Conservation (phyloP, 2,797 vertebrate genomes). For the Ctenosaura bakeri region DNA sequence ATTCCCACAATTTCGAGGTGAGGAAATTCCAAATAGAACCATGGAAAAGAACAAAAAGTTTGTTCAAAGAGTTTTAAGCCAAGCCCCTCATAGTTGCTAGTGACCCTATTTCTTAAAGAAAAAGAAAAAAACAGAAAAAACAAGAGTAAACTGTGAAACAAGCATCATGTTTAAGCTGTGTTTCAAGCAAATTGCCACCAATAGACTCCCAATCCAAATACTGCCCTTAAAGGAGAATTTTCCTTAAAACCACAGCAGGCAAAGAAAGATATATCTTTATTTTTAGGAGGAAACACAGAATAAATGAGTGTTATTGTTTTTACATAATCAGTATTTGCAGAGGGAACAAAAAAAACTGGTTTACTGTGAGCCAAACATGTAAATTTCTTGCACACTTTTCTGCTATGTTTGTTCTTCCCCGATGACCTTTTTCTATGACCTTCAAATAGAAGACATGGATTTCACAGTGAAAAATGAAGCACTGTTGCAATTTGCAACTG, state of each 20-base stretch:
- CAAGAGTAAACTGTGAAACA: neutral
- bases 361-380: constrained; percentile 63
- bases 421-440: constrained; percentile 54
- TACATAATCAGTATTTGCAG: constrained; percentile 43
- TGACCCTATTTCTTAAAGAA: neutral
- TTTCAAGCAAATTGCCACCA: neutral
- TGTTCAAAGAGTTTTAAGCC: no score
- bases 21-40: no score
- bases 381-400: constrained; percentile 57
- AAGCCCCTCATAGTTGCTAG: no score
- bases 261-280: neutral
- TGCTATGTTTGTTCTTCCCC: neutral
- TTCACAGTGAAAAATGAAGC: constrained; percentile 71
- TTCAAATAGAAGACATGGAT: constrained; percentile 73
- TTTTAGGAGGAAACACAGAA: constrained; percentile 60
- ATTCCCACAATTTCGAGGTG: no score
- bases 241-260: neutral
- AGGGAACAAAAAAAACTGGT: constrained; percentile 67
- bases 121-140: neutral
- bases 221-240: neutral
- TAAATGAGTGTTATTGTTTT: constrained; percentile 70
- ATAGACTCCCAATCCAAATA: neutral
- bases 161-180: neutral
- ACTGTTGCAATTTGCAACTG: constrained; percentile 78
- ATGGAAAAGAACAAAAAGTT: no score